Evolutionary conservation across 1,140 invertebrate species (phyloP), one percentile per base, ranked within the genome.

Genomic region (Thereuonema tuberculata): DNA sequence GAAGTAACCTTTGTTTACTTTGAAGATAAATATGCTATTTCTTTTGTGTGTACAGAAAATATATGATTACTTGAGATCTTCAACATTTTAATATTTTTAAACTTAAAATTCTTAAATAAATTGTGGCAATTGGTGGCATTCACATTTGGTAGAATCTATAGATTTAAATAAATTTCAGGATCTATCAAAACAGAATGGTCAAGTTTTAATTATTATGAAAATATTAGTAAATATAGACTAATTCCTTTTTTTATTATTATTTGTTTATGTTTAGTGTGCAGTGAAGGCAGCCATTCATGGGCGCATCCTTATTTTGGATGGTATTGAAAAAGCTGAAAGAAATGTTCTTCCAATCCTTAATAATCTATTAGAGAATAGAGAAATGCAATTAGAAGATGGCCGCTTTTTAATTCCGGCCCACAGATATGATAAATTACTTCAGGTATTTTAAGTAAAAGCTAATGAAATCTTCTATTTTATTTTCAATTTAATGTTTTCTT

Each of bases 311-410:
- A 77, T 98, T n/a, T 76, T 98, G 24, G 94, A 98, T 74, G 95
- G 94, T 3, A 90, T 98, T 58, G 94, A 98, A 76, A 97, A 98
- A 71, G 93, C 93, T 0, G 95, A 98, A 72, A 75, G 95, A 58
- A 98, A 98, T 78, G 93, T 98, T 27, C 76, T 98, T 48, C 95
- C 95, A 46, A 86, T 98, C 43, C 72, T 98, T n/a, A 98, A 98
- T 75, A 98, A 98, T 77, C 79, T 98, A 26, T 74, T 98, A n/a
- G 95, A 98, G 77, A 98, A 98, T 75, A 78, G 94, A 55, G 94
- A 98, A 75, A 97, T 98, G 93, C 90, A 98, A 73, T 76, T 98
- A 47, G 95, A 98, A 77, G 93, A 97, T 81, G 95, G 95, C 0
- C 76, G 93, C 63, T 93, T 97, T 73, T 77, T 98, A 17, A 85